Evolutionary conservation across 2,113 vertebrate species (phyloP).

Genomic region (Calyptommatus sinebrachiatus): DNA sequence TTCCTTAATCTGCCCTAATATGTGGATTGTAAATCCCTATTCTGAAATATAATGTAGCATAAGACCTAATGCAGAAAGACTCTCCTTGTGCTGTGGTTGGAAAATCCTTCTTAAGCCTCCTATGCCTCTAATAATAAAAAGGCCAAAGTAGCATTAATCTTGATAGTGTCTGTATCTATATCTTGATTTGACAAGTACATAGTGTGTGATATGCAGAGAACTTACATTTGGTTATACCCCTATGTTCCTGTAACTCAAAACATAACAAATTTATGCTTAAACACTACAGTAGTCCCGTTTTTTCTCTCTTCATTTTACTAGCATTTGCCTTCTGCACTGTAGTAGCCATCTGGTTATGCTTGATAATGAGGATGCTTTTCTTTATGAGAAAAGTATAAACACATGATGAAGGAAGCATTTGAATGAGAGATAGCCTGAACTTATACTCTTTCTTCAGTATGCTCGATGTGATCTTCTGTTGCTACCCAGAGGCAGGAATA

Average conservation of each 20-base stretch:
- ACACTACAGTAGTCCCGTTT: background rate
- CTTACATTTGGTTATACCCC: too few species aligned
- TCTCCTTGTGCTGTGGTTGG: too few species aligned
- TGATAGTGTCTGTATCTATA: too few species aligned
- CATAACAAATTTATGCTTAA: conserved; percentile 9
- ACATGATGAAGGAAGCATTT: background rate
- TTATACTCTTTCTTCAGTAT: background rate
- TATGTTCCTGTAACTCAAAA: background rate
- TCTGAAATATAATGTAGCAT: too few species aligned
- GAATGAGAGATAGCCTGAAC: background rate
- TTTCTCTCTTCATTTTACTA: background rate
- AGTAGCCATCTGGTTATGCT: conserved; percentile 8
- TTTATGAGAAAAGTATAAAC: conserved; percentile 11
- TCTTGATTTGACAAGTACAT: too few species aligned
- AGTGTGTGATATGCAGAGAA: too few species aligned
- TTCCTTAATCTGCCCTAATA: too few species aligned
- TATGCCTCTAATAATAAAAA: too few species aligned
- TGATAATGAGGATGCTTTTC: conserved; percentile 10
- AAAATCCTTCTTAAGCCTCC: too few species aligned
- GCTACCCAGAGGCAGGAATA: conserved; percentile 3
- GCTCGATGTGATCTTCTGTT: background rate
- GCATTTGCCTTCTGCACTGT: background rate
- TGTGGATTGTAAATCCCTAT: too few species aligned
- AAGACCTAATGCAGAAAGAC: too few species aligned
- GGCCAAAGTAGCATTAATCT: too few species aligned